phyloP scores from a whole-genome alignment of 2,113 vertebrate genomes.

The Pan troglodytes region DNA sequence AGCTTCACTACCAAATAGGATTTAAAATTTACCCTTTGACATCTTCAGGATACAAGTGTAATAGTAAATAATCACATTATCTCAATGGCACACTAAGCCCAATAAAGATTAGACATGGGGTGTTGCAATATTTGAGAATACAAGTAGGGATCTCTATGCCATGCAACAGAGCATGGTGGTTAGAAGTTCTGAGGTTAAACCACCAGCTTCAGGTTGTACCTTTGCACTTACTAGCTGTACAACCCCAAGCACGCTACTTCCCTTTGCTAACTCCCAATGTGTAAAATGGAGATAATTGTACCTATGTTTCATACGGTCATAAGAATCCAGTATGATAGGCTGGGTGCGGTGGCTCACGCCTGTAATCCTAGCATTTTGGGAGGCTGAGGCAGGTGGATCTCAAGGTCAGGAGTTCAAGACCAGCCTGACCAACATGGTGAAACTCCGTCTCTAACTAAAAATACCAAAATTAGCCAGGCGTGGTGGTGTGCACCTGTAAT shows the following conservation, averaged over 20 bases:
- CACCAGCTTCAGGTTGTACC: background rate
- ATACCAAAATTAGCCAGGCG: too few species aligned
- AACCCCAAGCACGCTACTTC: background rate
- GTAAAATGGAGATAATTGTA: background rate
- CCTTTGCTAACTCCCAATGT: background rate
- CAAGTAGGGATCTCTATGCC: background rate
- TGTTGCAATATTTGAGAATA: background rate
- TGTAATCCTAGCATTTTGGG: too few species aligned
- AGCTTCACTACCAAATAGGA: background rate
- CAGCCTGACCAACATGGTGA: too few species aligned
- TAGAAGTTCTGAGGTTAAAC: background rate
- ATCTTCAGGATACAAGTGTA: background rate
- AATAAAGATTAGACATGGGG: background rate
- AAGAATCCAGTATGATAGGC: background rate
- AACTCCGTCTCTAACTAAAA: too few species aligned
- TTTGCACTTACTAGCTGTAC: background rate
- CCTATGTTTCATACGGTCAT: background rate
- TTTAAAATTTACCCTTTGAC: slow-evolving; percentile 20
- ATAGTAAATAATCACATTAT: background rate
- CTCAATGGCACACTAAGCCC: background rate
- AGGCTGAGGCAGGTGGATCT: too few species aligned
- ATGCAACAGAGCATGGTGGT: background rate
- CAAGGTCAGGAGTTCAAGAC: too few species aligned
- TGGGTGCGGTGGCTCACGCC: too few species aligned
- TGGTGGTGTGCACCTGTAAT: too few species aligned